phyloP scores from a whole-genome alignment of 2,888 invertebrate species.

The Criorhina ranunculi region DNA sequence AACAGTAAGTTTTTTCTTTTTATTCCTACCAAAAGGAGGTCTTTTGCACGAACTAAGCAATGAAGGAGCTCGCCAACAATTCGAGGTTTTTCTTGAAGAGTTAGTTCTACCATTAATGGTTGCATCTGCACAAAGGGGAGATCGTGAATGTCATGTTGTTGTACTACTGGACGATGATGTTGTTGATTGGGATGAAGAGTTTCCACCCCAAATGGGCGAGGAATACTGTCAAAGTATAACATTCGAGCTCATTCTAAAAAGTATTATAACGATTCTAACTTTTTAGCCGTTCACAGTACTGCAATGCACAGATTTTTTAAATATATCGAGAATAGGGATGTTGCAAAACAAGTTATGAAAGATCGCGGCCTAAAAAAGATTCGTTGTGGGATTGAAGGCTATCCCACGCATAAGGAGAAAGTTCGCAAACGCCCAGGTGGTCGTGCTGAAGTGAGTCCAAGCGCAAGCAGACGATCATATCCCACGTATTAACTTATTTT shows the following conservation, averaged over 20 bases:
- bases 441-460: conserved; percentile 91
- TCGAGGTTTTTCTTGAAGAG: conserved; percentile 97
- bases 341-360: conserved; percentile 99
- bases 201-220: conserved; percentile 99
- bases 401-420: conserved; percentile 99
- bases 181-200: conserved; percentile 99
- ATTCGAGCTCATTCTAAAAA: neutral
- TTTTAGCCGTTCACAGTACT: conserved; percentile 94
- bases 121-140: conserved; percentile 95
- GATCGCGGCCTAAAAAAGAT: conserved; percentile 99
- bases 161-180: conserved; percentile 97
- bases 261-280: neutral
- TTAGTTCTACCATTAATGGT: conserved; percentile 98
- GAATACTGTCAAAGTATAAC: conserved; percentile 96
- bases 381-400: conserved; percentile 98
- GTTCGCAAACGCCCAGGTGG: conserved; percentile 97
- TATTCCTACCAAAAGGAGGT: conserved; percentile 87
- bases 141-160: conserved; percentile 98
- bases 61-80: conserved; percentile 99
- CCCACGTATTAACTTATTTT: neutral
- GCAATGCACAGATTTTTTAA: conserved; percentile 99
- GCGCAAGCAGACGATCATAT: neutral
- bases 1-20: conserved; percentile 10
- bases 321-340: conserved; percentile 99
- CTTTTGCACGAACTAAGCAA: conserved; percentile 99